Conservation (phyloP, 2,797 vertebrate species). For the Garrulus glandarius region DNA sequence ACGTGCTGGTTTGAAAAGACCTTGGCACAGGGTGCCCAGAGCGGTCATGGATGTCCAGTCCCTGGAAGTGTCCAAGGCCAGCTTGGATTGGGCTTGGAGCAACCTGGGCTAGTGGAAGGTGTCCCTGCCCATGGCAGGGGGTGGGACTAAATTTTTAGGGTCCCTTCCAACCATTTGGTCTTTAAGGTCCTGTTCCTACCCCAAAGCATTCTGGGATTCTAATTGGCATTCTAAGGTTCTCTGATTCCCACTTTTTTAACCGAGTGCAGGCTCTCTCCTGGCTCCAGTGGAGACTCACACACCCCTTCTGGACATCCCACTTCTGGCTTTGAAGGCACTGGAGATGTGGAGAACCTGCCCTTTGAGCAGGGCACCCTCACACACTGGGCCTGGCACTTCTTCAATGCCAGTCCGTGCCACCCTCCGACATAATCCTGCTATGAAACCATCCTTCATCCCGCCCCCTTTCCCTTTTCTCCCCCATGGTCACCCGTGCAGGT, state of each 20-base stretch:
- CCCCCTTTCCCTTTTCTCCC: not conserved
- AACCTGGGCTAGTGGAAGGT: fast-evolving
- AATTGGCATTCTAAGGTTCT: not conserved
- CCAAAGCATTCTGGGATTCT: not conserved
- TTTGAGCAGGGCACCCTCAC: not conserved
- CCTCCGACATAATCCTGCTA: fast-evolving
- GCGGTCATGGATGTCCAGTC: not conserved
- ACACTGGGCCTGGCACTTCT: not conserved
- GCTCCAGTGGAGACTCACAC: not conserved
- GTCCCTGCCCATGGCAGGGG: not conserved
- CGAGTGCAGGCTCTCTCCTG: fast-evolving
- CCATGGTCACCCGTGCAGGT: not conserved
- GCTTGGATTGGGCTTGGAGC: not conserved
- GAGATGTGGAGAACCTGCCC: not conserved
- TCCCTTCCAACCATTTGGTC: not conserved
- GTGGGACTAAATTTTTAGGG: not conserved
- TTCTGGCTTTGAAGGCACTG: not conserved
- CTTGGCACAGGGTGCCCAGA: not conserved
- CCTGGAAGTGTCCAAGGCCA: not conserved
- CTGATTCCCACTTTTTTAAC: not conserved
- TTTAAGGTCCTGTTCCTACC: not conserved
- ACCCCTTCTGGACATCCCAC: not conserved
- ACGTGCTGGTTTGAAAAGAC: not conserved
- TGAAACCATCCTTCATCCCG: not conserved
- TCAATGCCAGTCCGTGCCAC: not conserved